These are phyloP conservation scores for Leptarthrus brevirostris DNA, from an alignment of 2,888 invertebrate genomes.

Conservation along the genomic window DNA sequence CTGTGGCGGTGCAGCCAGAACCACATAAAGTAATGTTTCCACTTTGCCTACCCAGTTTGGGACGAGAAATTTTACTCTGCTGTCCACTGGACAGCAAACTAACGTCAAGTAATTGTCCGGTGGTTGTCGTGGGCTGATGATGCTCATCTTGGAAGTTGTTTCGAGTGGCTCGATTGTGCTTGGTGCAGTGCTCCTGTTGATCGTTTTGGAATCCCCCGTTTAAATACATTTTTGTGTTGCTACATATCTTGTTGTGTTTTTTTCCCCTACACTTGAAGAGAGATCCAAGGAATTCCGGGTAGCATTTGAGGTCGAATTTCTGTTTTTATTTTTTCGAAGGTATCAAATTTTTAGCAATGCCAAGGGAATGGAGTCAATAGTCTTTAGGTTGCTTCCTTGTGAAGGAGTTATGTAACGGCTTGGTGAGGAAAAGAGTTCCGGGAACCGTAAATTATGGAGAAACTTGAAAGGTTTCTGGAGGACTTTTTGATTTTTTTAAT, in stretches of 20 bases:
- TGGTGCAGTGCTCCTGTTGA: not conserved
- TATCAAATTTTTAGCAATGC: not conserved
- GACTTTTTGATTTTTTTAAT: no score
- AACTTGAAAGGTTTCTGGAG: no score
- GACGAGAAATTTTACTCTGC: slow-evolving; percentile 15
- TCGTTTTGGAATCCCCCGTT: slow-evolving; percentile 17
- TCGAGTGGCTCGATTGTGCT: not conserved
- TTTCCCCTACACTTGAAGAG: not conserved
- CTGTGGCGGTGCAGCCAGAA: not conserved
- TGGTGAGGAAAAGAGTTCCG: slow-evolving; percentile 11
- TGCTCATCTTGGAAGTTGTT: not conserved
- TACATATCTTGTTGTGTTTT: slow-evolving; percentile 25
- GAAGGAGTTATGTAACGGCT: not conserved
- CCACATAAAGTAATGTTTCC: not conserved
- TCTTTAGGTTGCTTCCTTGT: not conserved
- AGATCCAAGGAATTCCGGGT: slow-evolving; percentile 28
- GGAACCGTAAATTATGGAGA: no score
- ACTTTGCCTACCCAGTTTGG: not conserved
- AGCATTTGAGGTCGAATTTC: slow-evolving; percentile 1
- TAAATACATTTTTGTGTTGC: slow-evolving; percentile 34
- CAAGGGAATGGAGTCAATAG: slow-evolving; percentile 8
- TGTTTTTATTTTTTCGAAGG: not conserved
- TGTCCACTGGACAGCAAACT: not conserved
- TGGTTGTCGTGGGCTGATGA: slow-evolving; percentile 30
- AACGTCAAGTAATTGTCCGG: slow-evolving; percentile 29